Percentiles rank a stretch among this genome's conserved stretches.
Evolutionary conservation across 1,140 invertebrate genomes (phyloP).

Genomic region (Apis dorsata): DNA sequence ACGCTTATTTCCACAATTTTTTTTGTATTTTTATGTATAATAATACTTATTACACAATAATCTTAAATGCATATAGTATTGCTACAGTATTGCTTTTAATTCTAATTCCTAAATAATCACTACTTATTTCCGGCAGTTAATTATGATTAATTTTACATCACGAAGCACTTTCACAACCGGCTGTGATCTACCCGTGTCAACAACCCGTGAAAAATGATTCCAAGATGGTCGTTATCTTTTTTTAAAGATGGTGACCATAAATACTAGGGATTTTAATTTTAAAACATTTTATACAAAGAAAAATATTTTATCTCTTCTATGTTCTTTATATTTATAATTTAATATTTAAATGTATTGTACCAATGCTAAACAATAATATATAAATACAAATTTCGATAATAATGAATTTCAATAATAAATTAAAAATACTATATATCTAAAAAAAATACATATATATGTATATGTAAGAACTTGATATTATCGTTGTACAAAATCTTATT

Average conservation of each 20-base stretch:
- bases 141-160: constrained; percentile 57
- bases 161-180: constrained; percentile 71
- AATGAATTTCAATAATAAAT: background rate
- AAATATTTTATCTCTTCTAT: background rate
- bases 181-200: constrained; percentile 72
- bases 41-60: constrained; percentile 20
- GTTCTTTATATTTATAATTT: background rate
- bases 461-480: background rate
- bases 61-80: background rate
- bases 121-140: constrained; percentile 50
- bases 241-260: constrained; percentile 63
- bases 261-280: constrained; percentile 57
- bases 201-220: constrained; percentile 70
- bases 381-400: background rate
- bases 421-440: background rate
- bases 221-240: constrained; percentile 68
- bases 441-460: background rate
- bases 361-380: background rate
- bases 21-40: constrained; percentile 24
- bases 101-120: constrained; percentile 25
- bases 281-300: background rate
- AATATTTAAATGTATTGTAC: background rate
- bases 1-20: constrained; percentile 54
- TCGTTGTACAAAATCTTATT: background rate
- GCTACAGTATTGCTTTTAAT: constrained; percentile 13